A percentile compares a stretch with the other conserved stretches of the same genome.
Evolutionary conservation across 2,888 invertebrate genomes (phyloP).

Genomic region (Limnephilus rhombicus): DNA sequence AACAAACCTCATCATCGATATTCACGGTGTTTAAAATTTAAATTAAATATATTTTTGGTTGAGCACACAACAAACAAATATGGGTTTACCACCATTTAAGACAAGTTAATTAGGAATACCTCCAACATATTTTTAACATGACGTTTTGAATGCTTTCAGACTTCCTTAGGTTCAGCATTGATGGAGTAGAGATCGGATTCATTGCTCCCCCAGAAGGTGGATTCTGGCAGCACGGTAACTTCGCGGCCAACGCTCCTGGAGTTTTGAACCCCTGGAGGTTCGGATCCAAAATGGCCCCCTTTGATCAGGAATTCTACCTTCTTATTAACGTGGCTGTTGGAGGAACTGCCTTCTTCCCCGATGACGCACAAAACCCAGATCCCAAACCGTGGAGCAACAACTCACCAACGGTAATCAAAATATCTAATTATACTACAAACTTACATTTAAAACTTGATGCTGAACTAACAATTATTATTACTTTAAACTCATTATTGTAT

Average conservation of each 20-base stretch:
- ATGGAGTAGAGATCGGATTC: constrained; percentile 76
- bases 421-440: background rate
- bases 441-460: no score
- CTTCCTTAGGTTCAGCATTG: constrained; percentile 69
- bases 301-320: constrained; percentile 74
- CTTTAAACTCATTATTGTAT: no score
- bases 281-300: constrained; percentile 81
- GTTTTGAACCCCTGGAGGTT: constrained; percentile 78
- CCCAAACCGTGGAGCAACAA: constrained; percentile 80
- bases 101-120: background rate
- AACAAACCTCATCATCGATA: background rate
- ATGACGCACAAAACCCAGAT: constrained; percentile 75
- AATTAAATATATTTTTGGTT: no score
- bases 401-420: constrained; percentile 68
- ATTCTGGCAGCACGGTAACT: constrained; percentile 82
- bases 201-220: constrained; percentile 78
- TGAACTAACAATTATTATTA: no score
- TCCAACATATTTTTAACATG: background rate
- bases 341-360: constrained; percentile 82
- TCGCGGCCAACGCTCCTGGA: constrained; percentile 71
- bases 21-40: background rate
- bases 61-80: no score
- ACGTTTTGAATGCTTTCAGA: constrained; percentile 19
- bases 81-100: no score
- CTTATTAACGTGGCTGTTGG: constrained; percentile 79